Evolutionary conservation across 1,140 invertebrate species (phyloP).

Genomic region (Radopholus similis): DNA sequence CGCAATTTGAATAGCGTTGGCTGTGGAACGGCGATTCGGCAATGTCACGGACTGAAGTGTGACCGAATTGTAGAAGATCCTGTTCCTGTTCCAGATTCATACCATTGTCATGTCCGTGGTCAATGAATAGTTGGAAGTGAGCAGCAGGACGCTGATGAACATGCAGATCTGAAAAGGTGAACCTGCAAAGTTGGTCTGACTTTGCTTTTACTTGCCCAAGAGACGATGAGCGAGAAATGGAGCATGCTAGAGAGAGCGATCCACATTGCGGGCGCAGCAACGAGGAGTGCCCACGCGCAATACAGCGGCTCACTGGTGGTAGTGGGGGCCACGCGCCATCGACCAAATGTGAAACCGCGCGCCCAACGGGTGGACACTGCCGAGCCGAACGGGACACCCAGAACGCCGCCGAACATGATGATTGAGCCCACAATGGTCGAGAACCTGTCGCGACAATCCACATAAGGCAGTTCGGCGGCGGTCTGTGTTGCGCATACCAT

Average conservation of each 20-base stretch:
- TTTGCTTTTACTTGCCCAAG: not conserved
- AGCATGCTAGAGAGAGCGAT: not conserved
- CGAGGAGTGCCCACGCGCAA: not conserved
- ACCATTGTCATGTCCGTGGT: not conserved
- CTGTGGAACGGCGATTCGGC: constrained; percentile 81
- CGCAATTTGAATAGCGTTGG: constrained; percentile 81
- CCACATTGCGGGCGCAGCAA: not conserved
- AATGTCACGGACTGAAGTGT: constrained; percentile 42
- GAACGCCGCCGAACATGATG: not conserved
- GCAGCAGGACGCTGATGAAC: not conserved
- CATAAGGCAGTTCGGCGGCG: not conserved
- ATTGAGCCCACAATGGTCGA: not conserved
- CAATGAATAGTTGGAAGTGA: not conserved
- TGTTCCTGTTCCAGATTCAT: not conserved
- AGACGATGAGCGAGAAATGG: not conserved
- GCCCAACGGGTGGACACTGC: not conserved
- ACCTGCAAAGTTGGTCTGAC: not conserved
- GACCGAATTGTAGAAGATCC: not conserved
- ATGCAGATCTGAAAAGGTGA: not conserved
- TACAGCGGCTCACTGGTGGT: not conserved
- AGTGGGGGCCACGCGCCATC: not conserved
- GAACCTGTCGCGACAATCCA: not conserved
- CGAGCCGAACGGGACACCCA: not conserved
- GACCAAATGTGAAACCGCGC: not conserved
- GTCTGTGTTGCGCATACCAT: not conserved